Percentiles rank a stretch among this genome's conserved stretches.
These are phyloP conservation scores for Wasmannia auropunctata DNA, from an alignment of 1,140 invertebrate species.

Conservation along the genomic window DNA sequence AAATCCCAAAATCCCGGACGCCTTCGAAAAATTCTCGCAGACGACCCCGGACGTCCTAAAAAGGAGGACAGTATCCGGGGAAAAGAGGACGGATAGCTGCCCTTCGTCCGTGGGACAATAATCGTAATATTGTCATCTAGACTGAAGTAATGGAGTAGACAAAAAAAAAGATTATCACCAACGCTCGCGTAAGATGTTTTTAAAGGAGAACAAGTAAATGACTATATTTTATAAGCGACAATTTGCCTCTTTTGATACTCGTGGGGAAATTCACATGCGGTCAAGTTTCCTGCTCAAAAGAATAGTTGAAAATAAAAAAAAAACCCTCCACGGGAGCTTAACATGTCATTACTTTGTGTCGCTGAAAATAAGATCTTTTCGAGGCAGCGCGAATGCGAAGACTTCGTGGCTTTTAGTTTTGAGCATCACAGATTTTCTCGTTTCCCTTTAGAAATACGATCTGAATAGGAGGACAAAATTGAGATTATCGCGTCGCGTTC, in stretches of 20 bases:
- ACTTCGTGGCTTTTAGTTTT: conserved; percentile 53
- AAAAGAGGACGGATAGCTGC: too few relatives aligned
- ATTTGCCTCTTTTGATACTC: conserved; percentile 22
- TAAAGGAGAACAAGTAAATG: not conserved
- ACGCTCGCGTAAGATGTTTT: not conserved
- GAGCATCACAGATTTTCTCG: conserved; percentile 48
- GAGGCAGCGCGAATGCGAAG: not conserved
- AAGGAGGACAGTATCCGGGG: too few relatives aligned
- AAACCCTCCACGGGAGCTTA: conserved; percentile 24
- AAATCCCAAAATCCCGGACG: too few relatives aligned
- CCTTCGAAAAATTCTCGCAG: too few relatives aligned
- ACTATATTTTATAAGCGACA: conserved; percentile 20
- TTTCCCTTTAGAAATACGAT: conserved; percentile 57
- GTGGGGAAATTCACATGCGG: not conserved
- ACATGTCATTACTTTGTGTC: conserved; percentile 44
- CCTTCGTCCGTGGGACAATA: too few relatives aligned
- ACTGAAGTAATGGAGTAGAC: not conserved
- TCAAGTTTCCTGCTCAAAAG: conserved; percentile 34
- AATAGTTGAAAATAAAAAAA: conserved; percentile 24
- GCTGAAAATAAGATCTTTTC: conserved; percentile 34
- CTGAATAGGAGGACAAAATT: conserved; percentile 58
- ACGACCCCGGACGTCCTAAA: too few relatives aligned
- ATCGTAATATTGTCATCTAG: not conserved
- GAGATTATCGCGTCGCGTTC: conserved; percentile 59
- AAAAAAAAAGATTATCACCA: not conserved